phyloP scores from a whole-genome alignment of 2,888 invertebrate species.

The Flexamia atlantica region DNA sequence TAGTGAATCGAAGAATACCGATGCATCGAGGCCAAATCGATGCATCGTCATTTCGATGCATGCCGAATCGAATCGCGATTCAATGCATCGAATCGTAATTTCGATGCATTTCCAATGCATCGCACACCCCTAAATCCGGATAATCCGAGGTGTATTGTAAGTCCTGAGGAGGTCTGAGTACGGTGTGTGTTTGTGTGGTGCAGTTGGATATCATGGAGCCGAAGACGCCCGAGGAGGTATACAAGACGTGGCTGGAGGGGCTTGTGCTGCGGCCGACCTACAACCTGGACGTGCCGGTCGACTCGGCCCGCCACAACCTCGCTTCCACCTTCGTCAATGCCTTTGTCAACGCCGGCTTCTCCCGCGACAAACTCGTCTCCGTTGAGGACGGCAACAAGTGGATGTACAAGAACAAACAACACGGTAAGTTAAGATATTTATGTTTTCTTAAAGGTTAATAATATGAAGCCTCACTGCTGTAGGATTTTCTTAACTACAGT shows the following conservation, averaged over 20 bases:
- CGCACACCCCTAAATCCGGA: no score
- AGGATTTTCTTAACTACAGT: no score
- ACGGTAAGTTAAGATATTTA: conserved; percentile 75
- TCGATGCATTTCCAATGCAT: no score
- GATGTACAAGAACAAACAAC: conserved; percentile 99
- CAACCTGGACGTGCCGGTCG: conserved; percentile 79
- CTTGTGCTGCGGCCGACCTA: conserved; percentile 71
- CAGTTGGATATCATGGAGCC: conserved; percentile 99
- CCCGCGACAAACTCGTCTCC: conserved; percentile 95
- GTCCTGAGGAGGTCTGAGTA: no score
- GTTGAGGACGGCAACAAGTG: conserved; percentile 90
- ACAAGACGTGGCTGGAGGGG: conserved; percentile 96
- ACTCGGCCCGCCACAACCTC: conserved; percentile 97
- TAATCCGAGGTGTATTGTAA: no score
- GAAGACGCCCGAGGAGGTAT: conserved; percentile 99
- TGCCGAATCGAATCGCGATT: no score
- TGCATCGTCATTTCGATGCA: no score
- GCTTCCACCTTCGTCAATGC: conserved; percentile 99
- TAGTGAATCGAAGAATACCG: no score
- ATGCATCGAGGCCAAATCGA: no score
- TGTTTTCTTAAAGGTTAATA: no score
- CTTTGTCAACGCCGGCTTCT: conserved; percentile 98
- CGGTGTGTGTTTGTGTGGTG: conserved; percentile 66
- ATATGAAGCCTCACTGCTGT: no score
- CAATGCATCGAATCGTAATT: no score